Conservation (phyloP, 1,140 invertebrate genomes). For the Zaprionus capensis region DNA sequence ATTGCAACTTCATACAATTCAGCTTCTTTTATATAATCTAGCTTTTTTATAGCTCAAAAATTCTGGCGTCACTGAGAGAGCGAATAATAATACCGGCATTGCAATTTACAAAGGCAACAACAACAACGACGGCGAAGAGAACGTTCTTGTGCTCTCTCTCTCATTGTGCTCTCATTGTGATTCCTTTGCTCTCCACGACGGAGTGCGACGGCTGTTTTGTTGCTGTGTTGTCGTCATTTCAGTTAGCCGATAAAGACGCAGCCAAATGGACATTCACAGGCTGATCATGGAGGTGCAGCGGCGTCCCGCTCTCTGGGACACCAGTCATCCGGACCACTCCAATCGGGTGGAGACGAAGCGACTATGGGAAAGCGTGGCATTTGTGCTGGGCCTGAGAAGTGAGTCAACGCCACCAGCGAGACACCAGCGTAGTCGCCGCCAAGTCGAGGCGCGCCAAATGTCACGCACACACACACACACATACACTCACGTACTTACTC, state of each 20-base stretch:
- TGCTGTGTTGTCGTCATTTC: constrained; percentile 46
- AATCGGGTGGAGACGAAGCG: constrained; percentile 61
- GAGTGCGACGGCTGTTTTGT: constrained; percentile 36
- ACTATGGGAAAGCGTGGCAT: constrained; percentile 62
- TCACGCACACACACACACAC: constrained; percentile 18
- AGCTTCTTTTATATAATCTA: too few relatives aligned
- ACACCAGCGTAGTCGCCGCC: not conserved
- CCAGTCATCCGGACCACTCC: constrained; percentile 59
- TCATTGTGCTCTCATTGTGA: constrained; percentile 7
- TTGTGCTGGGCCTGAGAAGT: constrained; percentile 55
- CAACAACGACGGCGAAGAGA: not conserved
- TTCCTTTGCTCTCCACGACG: constrained; percentile 13
- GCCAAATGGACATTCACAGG: constrained; percentile 74
- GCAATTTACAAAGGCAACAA: constrained; percentile 7
- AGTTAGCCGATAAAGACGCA: constrained; percentile 71
- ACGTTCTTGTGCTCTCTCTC: not conserved
- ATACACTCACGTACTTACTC: constrained; percentile 10
- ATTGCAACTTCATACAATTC: too few relatives aligned
- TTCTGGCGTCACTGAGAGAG: not conserved
- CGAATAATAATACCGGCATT: constrained; percentile 10
- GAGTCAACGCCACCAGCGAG: constrained; percentile 35
- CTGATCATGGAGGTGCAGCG: constrained; percentile 71
- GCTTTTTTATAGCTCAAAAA: too few relatives aligned
- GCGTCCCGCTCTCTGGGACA: constrained; percentile 72
- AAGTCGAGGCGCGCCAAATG: constrained; percentile 1